Evolutionary conservation across 2,888 invertebrate genomes (phyloP), one percentile per base, ranked within the genome.

Genomic region (Nebria salina): DNA sequence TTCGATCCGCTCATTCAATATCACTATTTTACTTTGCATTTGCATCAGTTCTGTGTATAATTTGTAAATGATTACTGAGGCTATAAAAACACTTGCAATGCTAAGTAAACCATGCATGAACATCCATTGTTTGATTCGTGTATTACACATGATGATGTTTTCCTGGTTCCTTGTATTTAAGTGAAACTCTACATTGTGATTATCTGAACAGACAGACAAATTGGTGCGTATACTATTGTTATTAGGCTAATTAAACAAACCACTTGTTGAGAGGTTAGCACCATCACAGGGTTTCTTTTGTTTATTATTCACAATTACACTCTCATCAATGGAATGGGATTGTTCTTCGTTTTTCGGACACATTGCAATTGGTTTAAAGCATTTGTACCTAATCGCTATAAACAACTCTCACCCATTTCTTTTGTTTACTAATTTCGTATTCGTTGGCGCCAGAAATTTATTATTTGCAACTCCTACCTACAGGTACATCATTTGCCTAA

Each of bases 61-160:
- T 66, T 81, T 81, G 20, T 76, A 81, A 41, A 13, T 42, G 15
- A 76, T 6, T n/a, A 81, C 41, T 15, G 43, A 76, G 7, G 72
- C 65, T 73, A 43, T 65, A 34, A 76, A 72, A 1, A 81, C 65
- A 65, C 76, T 76, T 13, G 65, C 43, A 41, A 81, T 26, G n/a
- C 72, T 81, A 66, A 81, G 65, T 20, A 81, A 11, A 41, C 43
- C 72, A 66, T 76, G 76, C 42, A 81, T 66, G 25, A 81, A 42
- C 72, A 81, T 72, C 72, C 81, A 81, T 76, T 76, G 72, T 76
- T 81, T 76, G 26, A 81, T 76, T 66, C 76, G 75, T 65, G 65
- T 76, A 73, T 81, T 41, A 20, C 72, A 65, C n/a, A 73, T 81
- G n/a, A 73, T 81, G n/a, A 81, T 41, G 34, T 7, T 13, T 54